phyloP scores from a whole-genome alignment of 1,140 invertebrate species.

The Drosophila sulfurigaster region DNA sequence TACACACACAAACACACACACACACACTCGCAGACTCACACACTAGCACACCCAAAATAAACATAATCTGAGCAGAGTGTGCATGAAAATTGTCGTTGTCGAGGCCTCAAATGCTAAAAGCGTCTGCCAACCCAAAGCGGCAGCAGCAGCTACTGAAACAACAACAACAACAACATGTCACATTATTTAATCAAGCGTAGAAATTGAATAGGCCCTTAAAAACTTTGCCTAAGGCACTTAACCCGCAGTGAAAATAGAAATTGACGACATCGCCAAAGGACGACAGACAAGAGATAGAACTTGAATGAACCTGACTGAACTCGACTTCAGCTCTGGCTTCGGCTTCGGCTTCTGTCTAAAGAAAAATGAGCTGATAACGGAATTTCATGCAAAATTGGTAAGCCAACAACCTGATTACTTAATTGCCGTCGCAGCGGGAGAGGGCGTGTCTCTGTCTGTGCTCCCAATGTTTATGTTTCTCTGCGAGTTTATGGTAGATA shows the following conservation, averaged over 20 bases:
- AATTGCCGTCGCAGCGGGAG: slow-evolving; percentile 56
- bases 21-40: slow-evolving; percentile 16
- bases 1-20: slow-evolving; percentile 31
- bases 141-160: slow-evolving; percentile 50
- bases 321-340: too few relatives aligned
- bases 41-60: slow-evolving; percentile 70
- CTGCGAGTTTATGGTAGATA: slow-evolving; percentile 7
- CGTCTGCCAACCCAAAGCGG: slow-evolving; percentile 51
- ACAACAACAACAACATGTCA: slow-evolving; percentile 69
- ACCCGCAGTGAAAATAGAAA: slow-evolving; percentile 79
- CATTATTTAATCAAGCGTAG: slow-evolving; percentile 83
- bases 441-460: background rate
- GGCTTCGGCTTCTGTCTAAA: slow-evolving; percentile 20
- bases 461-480: background rate
- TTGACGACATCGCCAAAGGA: slow-evolving; percentile 69
- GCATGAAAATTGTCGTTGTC: slow-evolving; percentile 62
- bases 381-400: slow-evolving; percentile 83
- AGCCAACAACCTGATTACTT: slow-evolving; percentile 83
- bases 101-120: slow-evolving; percentile 70
- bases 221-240: slow-evolving; percentile 80
- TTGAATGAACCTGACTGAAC: slow-evolving; percentile 19
- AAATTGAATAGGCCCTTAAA: slow-evolving; percentile 84
- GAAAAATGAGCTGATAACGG: slow-evolving; percentile 76
- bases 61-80: slow-evolving; percentile 75
- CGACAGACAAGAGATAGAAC: slow-evolving; percentile 21